Evolutionary conservation across 2,797 vertebrate species (phyloP).

Genomic region (Ataeniobius toweri): DNA sequence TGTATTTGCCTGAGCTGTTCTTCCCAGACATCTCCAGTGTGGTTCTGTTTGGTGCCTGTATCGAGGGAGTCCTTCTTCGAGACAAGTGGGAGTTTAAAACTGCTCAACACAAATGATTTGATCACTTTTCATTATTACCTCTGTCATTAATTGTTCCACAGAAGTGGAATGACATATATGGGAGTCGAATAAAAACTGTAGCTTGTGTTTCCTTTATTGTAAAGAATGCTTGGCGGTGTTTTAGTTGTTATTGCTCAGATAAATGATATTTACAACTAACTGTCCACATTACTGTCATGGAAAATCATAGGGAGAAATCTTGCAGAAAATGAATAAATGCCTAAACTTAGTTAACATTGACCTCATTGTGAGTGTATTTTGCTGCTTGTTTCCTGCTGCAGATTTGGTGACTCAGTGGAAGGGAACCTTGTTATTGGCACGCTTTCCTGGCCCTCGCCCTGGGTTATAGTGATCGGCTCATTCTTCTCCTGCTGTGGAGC

Average conservation of each 20-base stretch:
- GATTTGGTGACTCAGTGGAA: constrained; percentile 92
- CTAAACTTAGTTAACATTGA: too few relatives aligned
- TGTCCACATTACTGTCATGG: too few relatives aligned
- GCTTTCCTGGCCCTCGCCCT: constrained; percentile 94
- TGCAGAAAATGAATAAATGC: not conserved
- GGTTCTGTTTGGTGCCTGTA: constrained; percentile 91
- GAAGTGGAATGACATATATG: not conserved
- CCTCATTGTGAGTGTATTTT: not conserved
- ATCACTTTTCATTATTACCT: not conserved
- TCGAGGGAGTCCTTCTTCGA: constrained; percentile 91
- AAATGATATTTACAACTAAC: not conserved
- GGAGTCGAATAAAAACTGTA: not conserved
- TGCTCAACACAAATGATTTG: not conserved
- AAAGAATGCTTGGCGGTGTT: not conserved
- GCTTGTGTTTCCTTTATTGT: not conserved
- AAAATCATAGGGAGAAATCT: not conserved
- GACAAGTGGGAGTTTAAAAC: constrained; percentile 86
- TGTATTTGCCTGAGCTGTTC: constrained; percentile 71
- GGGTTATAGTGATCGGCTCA: constrained; percentile 97
- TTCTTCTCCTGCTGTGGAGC: constrained; percentile 98
- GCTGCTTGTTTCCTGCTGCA: constrained; percentile 45
- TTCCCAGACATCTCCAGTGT: constrained; percentile 87
- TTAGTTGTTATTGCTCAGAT: not conserved
- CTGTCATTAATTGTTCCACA: not conserved
- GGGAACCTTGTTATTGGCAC: constrained; percentile 93